A percentile compares a stretch with the other conserved stretches of the same genome.
Conservation (phyloP, 2,113 vertebrate species). For the Tetraodon nigroviridis region DNA sequence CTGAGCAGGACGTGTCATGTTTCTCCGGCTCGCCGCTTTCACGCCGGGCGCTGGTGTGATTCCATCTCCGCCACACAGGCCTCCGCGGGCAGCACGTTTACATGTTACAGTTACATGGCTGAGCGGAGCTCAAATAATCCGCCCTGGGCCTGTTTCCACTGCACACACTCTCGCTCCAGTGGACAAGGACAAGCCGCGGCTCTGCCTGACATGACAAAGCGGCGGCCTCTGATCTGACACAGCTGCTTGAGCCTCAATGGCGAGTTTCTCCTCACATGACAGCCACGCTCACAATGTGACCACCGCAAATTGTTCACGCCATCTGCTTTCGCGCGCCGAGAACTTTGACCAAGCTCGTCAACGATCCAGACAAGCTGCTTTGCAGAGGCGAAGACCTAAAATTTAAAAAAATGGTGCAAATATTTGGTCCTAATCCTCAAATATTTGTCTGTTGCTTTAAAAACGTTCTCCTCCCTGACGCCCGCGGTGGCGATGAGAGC, state of each 20-base stretch:
- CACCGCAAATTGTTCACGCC: conserved; percentile 30
- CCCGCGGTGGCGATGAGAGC: no score
- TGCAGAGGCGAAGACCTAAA: no score
- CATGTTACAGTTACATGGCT: conserved; percentile 61
- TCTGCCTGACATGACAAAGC: conserved; percentile 45
- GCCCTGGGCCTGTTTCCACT: conserved; percentile 59
- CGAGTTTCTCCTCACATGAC: conserved; percentile 50
- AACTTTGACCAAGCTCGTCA: conserved; percentile 3
- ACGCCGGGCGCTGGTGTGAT: conserved; percentile 12
- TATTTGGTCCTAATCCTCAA: no score
- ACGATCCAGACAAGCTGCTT: conserved; percentile 1
- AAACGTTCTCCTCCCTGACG: no score
- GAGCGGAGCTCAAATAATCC: conserved; percentile 50
- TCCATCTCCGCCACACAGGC: conserved; percentile 19
- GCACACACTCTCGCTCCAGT: conserved; percentile 58
- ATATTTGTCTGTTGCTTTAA: no score
- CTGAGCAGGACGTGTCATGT: neutral
- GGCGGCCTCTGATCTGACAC: conserved; percentile 53
- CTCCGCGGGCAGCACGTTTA: conserved; percentile 39
- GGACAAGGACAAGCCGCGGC: conserved; percentile 58
- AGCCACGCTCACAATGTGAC: conserved; percentile 44
- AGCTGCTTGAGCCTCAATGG: conserved; percentile 64
- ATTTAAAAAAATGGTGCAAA: no score
- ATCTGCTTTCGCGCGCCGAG: conserved; percentile 11
- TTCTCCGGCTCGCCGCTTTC: conserved; percentile 9